Percentiles rank a stretch among this genome's conserved stretches.
Evolutionary conservation across 2,113 vertebrate species (phyloP).

Genomic region (Dunckerocampus dactyliophorus): DNA sequence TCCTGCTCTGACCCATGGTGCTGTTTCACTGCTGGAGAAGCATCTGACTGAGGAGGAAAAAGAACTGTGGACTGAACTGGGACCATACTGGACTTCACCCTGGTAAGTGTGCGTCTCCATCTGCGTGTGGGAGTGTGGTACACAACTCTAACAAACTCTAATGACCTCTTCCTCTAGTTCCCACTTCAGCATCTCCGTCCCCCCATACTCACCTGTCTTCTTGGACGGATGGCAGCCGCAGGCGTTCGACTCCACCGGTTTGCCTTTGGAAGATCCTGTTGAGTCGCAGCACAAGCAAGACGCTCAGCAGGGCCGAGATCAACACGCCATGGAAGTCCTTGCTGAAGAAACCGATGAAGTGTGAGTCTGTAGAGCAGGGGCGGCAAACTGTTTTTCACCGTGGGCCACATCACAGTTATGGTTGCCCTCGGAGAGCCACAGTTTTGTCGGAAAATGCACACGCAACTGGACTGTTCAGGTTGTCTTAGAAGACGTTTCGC

Average conservation of each 20-base stretch:
- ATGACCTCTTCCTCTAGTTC: conserved; percentile 56
- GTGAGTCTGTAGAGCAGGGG: conserved; percentile 29
- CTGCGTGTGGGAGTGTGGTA: not conserved
- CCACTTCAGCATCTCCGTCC: conserved; percentile 56
- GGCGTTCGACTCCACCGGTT: conserved; percentile 53
- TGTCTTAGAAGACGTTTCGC: too few species aligned
- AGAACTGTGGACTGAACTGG: conserved; percentile 77
- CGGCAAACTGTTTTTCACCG: not conserved
- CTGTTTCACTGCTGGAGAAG: conserved; percentile 71
- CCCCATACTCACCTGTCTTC: conserved; percentile 76
- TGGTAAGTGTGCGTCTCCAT: conserved; percentile 34
- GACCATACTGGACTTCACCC: conserved; percentile 76
- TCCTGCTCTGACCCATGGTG: conserved; percentile 79
- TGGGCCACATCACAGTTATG: too few species aligned
- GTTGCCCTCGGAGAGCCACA: too few species aligned
- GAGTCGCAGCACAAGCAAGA: conserved; percentile 80
- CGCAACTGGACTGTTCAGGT: too few species aligned
- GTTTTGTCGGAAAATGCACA: too few species aligned
- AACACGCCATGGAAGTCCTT: not conserved
- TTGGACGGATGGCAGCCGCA: conserved; percentile 77
- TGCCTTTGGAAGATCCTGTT: conserved; percentile 75
- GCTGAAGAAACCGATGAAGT: conserved; percentile 8
- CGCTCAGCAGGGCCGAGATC: conserved; percentile 22
- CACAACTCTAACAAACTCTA: not conserved
- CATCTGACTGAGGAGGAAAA: conserved; percentile 70